Percentiles rank a stretch among this genome's conserved stretches.
phyloP scores from a whole-genome alignment of 2,888 invertebrate genomes.

The Schrankia costaestrigalis region DNA sequence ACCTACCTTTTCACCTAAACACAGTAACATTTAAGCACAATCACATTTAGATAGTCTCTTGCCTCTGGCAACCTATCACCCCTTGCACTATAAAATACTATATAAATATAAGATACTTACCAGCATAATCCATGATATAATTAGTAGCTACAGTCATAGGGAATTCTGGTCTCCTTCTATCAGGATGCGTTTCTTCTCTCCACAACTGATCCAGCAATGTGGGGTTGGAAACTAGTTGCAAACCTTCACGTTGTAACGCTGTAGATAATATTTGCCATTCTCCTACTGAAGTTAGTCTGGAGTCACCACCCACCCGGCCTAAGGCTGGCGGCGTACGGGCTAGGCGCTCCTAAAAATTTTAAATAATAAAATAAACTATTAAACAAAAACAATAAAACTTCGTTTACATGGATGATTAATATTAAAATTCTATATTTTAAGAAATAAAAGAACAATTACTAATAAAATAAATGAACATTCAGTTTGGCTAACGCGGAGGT shows the following conservation, averaged over 20 bases:
- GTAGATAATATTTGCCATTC: conserved; percentile 84
- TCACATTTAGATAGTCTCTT: too few relatives aligned
- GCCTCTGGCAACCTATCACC: too few relatives aligned
- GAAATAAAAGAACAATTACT: too few relatives aligned
- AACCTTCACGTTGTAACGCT: conserved; percentile 74
- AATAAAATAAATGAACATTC: too few relatives aligned
- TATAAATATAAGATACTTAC: too few relatives aligned
- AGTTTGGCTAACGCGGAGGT: too few relatives aligned
- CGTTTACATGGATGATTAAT: too few relatives aligned
- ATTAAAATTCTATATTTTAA: too few relatives aligned
- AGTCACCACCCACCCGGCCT: conserved; percentile 87
- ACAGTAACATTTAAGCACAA: too few relatives aligned
- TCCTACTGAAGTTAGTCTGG: conserved; percentile 84
- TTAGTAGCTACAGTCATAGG: conserved; percentile 83
- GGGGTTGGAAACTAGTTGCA: conserved; percentile 79
- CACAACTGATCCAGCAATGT: conserved; percentile 91
- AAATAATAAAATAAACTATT: conserved; percentile 1
- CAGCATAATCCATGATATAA: conserved; percentile 81
- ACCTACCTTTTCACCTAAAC: too few relatives aligned
- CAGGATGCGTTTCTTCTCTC: conserved; percentile 74
- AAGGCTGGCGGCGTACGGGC: too few relatives aligned
- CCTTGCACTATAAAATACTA: too few relatives aligned
- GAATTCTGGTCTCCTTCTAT: conserved; percentile 76
- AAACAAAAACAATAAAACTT: not conserved
- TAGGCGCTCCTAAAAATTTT: conserved; percentile 53